Percentiles rank a stretch among this genome's conserved stretches.
These are phyloP conservation scores for Bimastos eiseni DNA, from an alignment of 2,888 invertebrate species.

Conservation along the genomic window DNA sequence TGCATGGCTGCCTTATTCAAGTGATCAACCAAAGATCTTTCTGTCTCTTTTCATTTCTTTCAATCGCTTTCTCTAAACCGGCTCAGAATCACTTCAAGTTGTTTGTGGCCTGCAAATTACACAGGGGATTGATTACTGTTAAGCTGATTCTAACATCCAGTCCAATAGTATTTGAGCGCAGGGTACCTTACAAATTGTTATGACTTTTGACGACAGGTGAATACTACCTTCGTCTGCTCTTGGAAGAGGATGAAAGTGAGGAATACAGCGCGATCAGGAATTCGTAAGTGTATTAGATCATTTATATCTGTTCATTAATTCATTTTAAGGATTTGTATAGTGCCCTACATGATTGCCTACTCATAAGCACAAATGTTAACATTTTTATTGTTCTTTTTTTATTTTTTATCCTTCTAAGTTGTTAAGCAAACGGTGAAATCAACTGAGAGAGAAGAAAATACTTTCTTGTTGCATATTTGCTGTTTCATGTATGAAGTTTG, in stretches of 20 bases:
- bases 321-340: neutral
- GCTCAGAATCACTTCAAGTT: no score
- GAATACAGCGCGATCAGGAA: constrained; percentile 75
- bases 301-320: neutral
- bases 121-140: no score
- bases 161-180: no score
- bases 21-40: no score
- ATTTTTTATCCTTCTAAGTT: neutral
- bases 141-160: no score
- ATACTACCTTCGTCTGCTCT: constrained; percentile 89
- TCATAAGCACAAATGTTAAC: no score
- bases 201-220: constrained; percentile 68
- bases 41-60: no score
- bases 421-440: neutral
- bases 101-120: no score
- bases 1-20: no score
- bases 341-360: no score
- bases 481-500: neutral
- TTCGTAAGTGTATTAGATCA: constrained; percentile 72
- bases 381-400: neutral
- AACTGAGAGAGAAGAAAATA: neutral
- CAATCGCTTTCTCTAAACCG: no score
- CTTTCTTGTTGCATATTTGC: neutral
- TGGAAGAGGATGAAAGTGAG: constrained; percentile 76
- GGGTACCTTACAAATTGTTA: neutral